These are phyloP conservation scores for Chesias legatella DNA, from an alignment of 2,888 invertebrate genomes.

Conservation along the genomic window DNA sequence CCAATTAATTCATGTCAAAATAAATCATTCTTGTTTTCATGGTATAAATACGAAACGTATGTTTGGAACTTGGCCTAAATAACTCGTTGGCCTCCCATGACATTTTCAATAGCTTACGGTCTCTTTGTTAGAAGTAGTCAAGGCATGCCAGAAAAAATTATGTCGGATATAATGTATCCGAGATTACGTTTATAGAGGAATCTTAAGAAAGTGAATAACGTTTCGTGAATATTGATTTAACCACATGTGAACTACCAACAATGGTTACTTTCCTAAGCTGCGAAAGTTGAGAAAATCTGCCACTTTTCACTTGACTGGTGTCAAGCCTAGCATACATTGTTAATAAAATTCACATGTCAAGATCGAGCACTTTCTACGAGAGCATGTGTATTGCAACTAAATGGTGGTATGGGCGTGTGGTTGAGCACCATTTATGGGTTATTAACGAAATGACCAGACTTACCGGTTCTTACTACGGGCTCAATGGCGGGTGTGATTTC, in stretches of 20 bases:
- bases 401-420: neutral
- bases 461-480: conserved; percentile 36
- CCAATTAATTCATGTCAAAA: too few species aligned
- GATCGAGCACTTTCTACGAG: conserved; percentile 35
- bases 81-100: too few species aligned
- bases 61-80: too few species aligned
- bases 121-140: too few species aligned
- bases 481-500: conserved; percentile 17
- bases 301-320: conserved; percentile 36
- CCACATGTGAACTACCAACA: conserved; percentile 12
- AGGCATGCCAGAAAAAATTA: too few species aligned
- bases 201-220: too few species aligned
- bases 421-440: conserved; percentile 31
- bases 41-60: too few species aligned
- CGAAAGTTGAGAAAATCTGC: conserved; percentile 41
- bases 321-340: conserved; percentile 24
- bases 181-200: too few species aligned
- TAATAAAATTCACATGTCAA: conserved; percentile 36
- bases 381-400: conserved; percentile 26
- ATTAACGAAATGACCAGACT: conserved; percentile 23
- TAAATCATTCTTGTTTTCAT: too few species aligned
- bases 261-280: conserved; percentile 21
- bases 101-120: too few species aligned
- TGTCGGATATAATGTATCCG: too few species aligned
- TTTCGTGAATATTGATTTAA: neutral